phyloP scores from a whole-genome alignment of 2,113 vertebrate species.

The Nibea coibor region DNA sequence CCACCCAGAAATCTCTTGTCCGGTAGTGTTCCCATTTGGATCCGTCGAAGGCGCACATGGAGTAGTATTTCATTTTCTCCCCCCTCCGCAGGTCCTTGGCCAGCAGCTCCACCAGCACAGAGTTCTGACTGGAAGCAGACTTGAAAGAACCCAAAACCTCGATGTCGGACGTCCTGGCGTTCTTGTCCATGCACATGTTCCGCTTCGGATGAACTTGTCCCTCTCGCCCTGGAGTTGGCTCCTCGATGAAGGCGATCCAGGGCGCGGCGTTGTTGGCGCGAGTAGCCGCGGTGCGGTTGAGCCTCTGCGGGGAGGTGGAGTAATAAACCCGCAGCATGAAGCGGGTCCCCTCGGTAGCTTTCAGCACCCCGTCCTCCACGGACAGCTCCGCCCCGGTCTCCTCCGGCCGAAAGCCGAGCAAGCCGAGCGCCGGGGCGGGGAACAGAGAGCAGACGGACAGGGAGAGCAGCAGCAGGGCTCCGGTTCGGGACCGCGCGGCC shows the following conservation, averaged over 20 bases:
- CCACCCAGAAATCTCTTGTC: conserved; percentile 89
- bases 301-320: conserved; percentile 79
- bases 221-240: conserved; percentile 80
- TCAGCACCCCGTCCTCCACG: conserved; percentile 90
- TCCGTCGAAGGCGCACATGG: conserved; percentile 93
- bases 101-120: conserved; percentile 90
- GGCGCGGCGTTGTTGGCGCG: conserved; percentile 82
- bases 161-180: conserved; percentile 90
- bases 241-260: conserved; percentile 91
- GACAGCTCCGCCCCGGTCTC: conserved; percentile 89
- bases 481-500: conserved; percentile 65
- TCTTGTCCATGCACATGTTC: conserved; percentile 88
- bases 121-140: conserved; percentile 86
- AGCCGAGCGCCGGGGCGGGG: conserved; percentile 76
- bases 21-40: conserved; percentile 91
- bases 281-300: conserved; percentile 74
- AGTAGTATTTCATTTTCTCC: conserved; percentile 89
- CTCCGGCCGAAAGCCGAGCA: conserved; percentile 92
- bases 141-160: conserved; percentile 90
- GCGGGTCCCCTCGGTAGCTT: conserved; percentile 90
- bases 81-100: conserved; percentile 90
- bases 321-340: conserved; percentile 91
- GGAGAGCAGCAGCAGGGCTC: conserved; percentile 76
- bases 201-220: conserved; percentile 81
- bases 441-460: conserved; percentile 82